These are phyloP conservation scores for Erythrocebus patas DNA, from an alignment of 2,113 vertebrate genomes.

Conservation along the genomic window DNA sequence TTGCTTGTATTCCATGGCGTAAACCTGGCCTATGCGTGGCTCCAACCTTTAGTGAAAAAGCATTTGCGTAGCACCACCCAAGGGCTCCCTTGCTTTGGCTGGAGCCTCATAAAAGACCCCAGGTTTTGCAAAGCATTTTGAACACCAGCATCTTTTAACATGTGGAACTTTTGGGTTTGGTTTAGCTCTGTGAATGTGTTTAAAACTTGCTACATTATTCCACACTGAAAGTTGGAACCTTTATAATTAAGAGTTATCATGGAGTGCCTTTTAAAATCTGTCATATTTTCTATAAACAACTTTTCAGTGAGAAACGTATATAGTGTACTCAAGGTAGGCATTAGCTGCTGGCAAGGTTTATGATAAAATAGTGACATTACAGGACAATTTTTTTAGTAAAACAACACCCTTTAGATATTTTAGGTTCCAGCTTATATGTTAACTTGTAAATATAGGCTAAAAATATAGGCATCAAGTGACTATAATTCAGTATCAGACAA, in stretches of 20 bases:
- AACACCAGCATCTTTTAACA: conserved; percentile 43
- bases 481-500: not conserved
- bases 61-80: conserved; percentile 30
- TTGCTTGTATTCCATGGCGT: conserved; percentile 73
- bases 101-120: conserved; percentile 46
- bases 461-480: not conserved
- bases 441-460: not conserved
- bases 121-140: conserved; percentile 33
- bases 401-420: not conserved
- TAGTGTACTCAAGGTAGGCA: not conserved
- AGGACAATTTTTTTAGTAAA: not conserved
- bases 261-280: not conserved
- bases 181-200: conserved; percentile 23
- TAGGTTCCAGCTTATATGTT: not conserved
- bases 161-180: not conserved
- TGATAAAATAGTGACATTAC: not conserved
- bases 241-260: not conserved
- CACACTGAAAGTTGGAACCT: conserved; percentile 34
- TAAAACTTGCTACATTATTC: conserved; percentile 17
- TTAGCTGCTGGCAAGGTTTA: not conserved
- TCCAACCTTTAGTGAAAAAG: conserved; percentile 66
- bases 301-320: not conserved
- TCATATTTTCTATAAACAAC: not conserved
- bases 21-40: conserved; percentile 60
- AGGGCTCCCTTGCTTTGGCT: conserved; percentile 62